Evolutionary conservation across 2,888 invertebrate genomes (phyloP).

Genomic region (Trichogramma evanescens): DNA sequence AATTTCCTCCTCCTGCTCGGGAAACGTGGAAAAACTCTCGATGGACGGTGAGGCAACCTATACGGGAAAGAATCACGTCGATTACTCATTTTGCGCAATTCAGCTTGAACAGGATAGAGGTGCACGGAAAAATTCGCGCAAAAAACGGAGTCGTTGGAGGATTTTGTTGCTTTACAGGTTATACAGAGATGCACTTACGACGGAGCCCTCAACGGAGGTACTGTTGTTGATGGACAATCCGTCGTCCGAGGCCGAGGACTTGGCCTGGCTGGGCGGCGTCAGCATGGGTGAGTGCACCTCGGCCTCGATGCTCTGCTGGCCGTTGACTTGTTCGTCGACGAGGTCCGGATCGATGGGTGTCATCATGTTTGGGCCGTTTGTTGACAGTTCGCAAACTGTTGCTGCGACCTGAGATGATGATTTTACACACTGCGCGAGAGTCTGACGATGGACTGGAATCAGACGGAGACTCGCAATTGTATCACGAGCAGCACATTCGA

Average conservation of each 20-base stretch:
- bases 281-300: constrained; percentile 28
- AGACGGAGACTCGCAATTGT: too few relatives aligned
- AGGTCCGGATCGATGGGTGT: constrained; percentile 35
- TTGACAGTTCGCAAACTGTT: constrained; percentile 17
- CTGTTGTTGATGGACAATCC: constrained; percentile 36
- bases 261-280: too few relatives aligned
- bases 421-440: neutral
- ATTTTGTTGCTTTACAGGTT: neutral
- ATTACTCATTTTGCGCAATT: too few relatives aligned
- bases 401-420: constrained; percentile 5
- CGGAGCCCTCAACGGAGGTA: constrained; percentile 42
- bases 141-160: neutral
- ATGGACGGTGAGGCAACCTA: constrained; percentile 56
- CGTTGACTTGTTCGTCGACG: constrained; percentile 24
- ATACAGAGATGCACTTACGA: constrained; percentile 30
- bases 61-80: neutral
- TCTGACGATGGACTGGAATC: too few relatives aligned
- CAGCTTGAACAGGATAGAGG: too few relatives aligned
- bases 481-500: too few relatives aligned
- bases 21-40: constrained; percentile 56
- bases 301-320: constrained; percentile 23
- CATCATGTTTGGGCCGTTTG: constrained; percentile 34
- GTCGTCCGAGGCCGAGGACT: constrained; percentile 1
- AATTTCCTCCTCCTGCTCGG: constrained; percentile 54
- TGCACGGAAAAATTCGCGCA: neutral